Evolutionary conservation across 2,888 invertebrate species (phyloP), one percentile per base, ranked within the genome.

Genomic region (Troides helena): DNA sequence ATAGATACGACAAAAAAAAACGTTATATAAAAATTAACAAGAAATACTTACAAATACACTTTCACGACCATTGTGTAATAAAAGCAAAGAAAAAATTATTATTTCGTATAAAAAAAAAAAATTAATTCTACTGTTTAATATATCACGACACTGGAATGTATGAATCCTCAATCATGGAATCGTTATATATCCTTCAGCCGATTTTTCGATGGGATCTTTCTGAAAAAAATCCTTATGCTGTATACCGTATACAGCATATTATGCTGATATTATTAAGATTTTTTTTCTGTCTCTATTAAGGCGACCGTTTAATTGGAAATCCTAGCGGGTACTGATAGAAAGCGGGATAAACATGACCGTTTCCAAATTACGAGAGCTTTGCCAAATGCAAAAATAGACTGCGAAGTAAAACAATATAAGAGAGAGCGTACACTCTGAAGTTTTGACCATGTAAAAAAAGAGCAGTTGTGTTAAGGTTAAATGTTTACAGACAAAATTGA

Each of bases 221-320:
- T 83, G 69, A 79, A 86, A 75, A 84, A 82, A 65, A 84, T 78
- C 71, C 74, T 76, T 72, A 82, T 82, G 88, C 88, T 86, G 88
- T 86, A 86, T 81, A 70, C 76, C 73, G 75, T 81, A 85, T 86
- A 90, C 87, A 88, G 89, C 88, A 89, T 88, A 87, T 78, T 87
- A 87, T 77, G 66, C 46, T 23, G 5, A 23, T 68, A 66, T 65
- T 69, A 72, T 72, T 25, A 62, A 71, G 17, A 21, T 46, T 72
- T 53, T 62, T 74, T 72, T 72, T 79, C 75, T 30, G 30, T 30
- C 72, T 75, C 39, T 74, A 72, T 74, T 74, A 30, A 74, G 18
- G 74, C 84, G 83, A 80, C 81, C 74, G 81, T 73, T 77, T 77
- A 21, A 72, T 62, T 60, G 23, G 73, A 76, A 71, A 72, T 65